Evolutionary conservation across 2,113 vertebrate species (phyloP).

Genomic region (Corythaixoides concolor): DNA sequence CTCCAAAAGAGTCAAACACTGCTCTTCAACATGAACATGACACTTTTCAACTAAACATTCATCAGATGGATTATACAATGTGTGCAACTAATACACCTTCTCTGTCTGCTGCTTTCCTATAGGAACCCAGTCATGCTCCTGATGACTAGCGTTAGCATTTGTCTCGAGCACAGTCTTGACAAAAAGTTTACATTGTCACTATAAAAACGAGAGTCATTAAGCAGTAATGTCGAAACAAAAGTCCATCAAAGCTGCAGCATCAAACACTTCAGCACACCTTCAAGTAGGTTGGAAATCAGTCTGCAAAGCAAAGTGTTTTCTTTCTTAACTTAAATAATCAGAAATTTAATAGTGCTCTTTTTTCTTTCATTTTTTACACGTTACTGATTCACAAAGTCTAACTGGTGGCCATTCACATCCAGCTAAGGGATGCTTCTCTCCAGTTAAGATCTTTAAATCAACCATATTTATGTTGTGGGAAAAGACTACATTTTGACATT

Average conservation of each 20-base stretch:
- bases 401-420: background rate
- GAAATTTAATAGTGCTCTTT: background rate
- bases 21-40: background rate
- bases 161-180: background rate
- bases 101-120: background rate
- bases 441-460: background rate
- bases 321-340: background rate
- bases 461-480: accelerated
- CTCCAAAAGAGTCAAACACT: background rate
- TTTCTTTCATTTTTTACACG: background rate
- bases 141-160: too few relatives aligned
- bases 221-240: background rate
- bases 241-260: background rate
- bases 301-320: background rate
- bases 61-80: accelerated
- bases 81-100: background rate
- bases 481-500: background rate
- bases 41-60: background rate
- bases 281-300: background rate
- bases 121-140: background rate
- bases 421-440: background rate
- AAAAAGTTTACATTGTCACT: background rate
- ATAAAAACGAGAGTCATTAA: background rate
- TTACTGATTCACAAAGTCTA: background rate
- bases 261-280: background rate